Percentiles rank a stretch among this genome's conserved stretches.
These are phyloP conservation scores for Adelosebastes latens DNA, from an alignment of 2,797 vertebrate species.

Conservation along the genomic window DNA sequence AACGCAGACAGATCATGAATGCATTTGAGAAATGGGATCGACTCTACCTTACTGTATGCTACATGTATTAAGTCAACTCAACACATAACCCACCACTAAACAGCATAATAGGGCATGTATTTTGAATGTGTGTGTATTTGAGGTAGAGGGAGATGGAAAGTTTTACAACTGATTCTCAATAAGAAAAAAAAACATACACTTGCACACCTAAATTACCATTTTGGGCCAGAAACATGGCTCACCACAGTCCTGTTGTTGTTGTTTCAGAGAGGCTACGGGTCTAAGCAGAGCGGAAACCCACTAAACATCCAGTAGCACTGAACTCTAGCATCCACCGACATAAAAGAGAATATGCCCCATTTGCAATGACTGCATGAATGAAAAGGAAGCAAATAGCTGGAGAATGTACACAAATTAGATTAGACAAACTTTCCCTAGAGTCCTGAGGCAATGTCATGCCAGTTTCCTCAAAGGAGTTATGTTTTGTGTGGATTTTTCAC, in stretches of 20 bases:
- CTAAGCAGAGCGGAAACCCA: slow-evolving; percentile 26
- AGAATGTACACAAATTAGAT: slow-evolving; percentile 42
- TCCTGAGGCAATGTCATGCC: slow-evolving; percentile 12
- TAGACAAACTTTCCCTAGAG: slow-evolving; percentile 16
- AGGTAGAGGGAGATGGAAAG: not conserved
- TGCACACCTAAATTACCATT: not conserved
- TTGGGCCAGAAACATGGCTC: not conserved
- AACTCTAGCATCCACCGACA: slow-evolving; percentile 23
- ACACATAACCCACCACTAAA: not conserved
- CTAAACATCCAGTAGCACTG: slow-evolving; percentile 32
- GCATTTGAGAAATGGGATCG: not conserved
- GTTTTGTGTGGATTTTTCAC: slow-evolving; percentile 22
- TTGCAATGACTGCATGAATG: slow-evolving; percentile 25
- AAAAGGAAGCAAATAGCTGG: slow-evolving; percentile 32
- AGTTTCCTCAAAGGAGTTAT: slow-evolving; percentile 28
- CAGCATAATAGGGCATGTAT: not conserved
- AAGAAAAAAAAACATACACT: not conserved
- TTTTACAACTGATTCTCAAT: not conserved
- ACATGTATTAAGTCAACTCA: not conserved
- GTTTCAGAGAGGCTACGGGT: slow-evolving; percentile 12
- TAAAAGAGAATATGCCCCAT: slow-evolving; percentile 36
- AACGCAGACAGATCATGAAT: not conserved
- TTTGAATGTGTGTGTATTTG: not conserved
- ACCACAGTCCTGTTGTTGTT: not conserved
- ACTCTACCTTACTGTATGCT: not conserved